A percentile compares a stretch with the other conserved stretches of the same genome.
Conservation (phyloP, 2,888 invertebrate species). For the Noctuana brunneofusca region DNA sequence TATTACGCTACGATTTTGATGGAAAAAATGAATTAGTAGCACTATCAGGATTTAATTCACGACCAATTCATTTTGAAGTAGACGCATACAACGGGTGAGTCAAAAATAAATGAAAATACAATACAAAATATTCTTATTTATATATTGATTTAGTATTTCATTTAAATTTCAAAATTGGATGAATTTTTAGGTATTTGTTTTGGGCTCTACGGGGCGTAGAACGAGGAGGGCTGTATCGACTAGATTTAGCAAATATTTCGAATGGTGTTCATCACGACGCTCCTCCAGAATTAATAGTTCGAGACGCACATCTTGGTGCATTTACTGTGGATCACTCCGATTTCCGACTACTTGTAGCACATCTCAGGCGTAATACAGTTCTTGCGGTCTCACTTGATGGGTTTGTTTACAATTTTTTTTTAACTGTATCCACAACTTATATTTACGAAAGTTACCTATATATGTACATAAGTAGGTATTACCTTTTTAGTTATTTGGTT, state of each 20-base stretch:
- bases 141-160: too few species aligned
- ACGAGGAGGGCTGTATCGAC: conserved; percentile 87
- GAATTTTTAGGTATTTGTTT: conserved; percentile 87
- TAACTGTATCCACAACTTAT: conserved; percentile 10
- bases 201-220: conserved; percentile 85
- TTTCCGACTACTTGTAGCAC: conserved; percentile 90
- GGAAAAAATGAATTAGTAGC: conserved; percentile 88
- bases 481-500: too few species aligned
- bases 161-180: neutral
- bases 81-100: conserved; percentile 95
- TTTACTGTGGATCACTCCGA: conserved; percentile 93
- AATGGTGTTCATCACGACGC: conserved; percentile 88
- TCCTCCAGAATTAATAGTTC: conserved; percentile 85
- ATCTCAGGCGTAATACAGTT: conserved; percentile 89
- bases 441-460: too few species aligned
- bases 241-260: conserved; percentile 90
- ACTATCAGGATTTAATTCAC: conserved; percentile 85
- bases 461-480: too few species aligned
- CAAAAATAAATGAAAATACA: neutral
- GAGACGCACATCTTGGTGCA: conserved; percentile 87
- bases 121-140: neutral
- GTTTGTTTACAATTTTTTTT: conserved; percentile 62
- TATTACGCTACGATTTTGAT: conserved; percentile 89
- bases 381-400: conserved; percentile 92
- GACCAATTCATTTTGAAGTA: conserved; percentile 92